Percentiles rank a stretch among this genome's conserved stretches.
These are phyloP conservation scores for Meriones unguiculatus DNA, from an alignment of 2,113 vertebrate genomes.

Conservation along the genomic window DNA sequence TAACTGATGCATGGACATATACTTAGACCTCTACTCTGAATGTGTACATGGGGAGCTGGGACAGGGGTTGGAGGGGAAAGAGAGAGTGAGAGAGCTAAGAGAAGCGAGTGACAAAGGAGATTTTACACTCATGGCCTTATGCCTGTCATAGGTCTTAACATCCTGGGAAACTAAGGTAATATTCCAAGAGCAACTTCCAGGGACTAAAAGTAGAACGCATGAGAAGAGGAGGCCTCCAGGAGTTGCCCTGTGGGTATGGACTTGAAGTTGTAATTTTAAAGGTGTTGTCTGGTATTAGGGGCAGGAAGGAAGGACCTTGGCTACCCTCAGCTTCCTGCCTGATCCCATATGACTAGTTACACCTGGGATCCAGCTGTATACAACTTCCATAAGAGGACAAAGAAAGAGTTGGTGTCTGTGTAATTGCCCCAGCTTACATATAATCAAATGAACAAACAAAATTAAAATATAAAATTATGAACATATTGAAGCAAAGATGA, in stretches of 20 bases:
- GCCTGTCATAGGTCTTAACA: neutral
- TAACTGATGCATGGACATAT: neutral
- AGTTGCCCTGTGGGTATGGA: neutral
- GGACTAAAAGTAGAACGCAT: neutral
- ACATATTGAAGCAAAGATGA: neutral
- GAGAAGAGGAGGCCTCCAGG: neutral
- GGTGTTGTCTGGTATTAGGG: neutral
- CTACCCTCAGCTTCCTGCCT: neutral
- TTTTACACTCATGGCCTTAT: neutral
- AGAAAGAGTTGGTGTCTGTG: neutral
- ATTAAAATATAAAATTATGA: slow-evolving; percentile 38
- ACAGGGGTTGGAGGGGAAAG: neutral
- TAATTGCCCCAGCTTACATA: neutral
- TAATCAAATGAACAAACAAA: neutral
- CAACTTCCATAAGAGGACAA: neutral
- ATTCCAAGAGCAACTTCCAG: neutral
- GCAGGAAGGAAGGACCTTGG: neutral
- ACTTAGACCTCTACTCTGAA: neutral
- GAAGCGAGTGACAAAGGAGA: neutral
- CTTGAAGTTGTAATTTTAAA: neutral
- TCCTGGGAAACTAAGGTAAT: neutral
- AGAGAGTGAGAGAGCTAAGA: neutral
- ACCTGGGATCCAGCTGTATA: neutral
- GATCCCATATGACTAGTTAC: neutral
- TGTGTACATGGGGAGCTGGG: neutral